Evolutionary conservation across 64 coral and sea anemone genomes (phyloP).

Genomic region (Actinia equina): DNA sequence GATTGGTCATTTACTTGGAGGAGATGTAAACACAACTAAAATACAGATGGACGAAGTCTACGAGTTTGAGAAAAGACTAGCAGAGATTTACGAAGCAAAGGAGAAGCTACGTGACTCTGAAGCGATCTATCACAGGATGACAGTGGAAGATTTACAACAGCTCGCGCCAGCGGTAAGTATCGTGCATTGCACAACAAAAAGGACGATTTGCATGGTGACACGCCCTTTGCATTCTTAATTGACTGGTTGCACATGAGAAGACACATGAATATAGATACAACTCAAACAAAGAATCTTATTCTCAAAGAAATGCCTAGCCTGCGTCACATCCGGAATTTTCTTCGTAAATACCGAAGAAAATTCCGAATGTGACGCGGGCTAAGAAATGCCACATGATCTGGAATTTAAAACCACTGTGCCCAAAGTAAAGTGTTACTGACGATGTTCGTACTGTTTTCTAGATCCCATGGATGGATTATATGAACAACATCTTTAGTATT

Average conservation of each 20-base stretch:
- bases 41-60: constrained; percentile 85
- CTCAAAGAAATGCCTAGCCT: no score
- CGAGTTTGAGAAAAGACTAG: constrained; percentile 88
- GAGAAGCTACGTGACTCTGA: constrained; percentile 73
- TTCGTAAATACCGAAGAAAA: no score
- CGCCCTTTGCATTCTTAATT: no score
- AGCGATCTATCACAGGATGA: constrained; percentile 92
- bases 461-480: constrained; percentile 99
- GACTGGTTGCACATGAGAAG: no score
- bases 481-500: constrained; percentile 91
- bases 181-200: no score
- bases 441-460: constrained; percentile 15
- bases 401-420: no score
- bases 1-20: constrained; percentile 71
- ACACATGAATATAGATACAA: no score
- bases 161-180: constrained; percentile 86
- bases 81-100: constrained; percentile 91
- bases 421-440: not conserved
- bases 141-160: constrained; percentile 90
- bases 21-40: constrained; percentile 45
- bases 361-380: no score
- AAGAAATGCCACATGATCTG: no score
- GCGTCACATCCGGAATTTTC: no score
- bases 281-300: no score
- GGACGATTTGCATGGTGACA: no score